Percentiles rank a stretch among this genome's conserved stretches.
These are phyloP conservation scores for Pararge aegeria DNA, from an alignment of 1,140 invertebrate genomes.

Conservation along the genomic window DNA sequence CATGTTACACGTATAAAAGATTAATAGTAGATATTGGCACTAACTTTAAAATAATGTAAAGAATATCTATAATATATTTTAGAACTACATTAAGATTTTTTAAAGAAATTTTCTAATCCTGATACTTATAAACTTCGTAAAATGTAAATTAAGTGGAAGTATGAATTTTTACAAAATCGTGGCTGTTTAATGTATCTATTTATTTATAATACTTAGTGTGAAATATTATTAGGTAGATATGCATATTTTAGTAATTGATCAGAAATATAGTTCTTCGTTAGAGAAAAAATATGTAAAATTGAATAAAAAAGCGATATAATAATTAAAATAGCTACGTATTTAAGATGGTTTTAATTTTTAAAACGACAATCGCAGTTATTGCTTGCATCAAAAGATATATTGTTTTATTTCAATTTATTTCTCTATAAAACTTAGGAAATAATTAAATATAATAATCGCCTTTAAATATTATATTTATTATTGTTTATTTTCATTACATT, in stretches of 20 bases:
- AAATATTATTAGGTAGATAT: conserved; percentile 2
- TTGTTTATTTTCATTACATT: neutral
- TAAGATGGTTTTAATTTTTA: neutral
- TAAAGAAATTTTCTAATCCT: neutral
- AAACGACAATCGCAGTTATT: no score
- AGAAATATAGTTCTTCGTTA: conserved; percentile 8
- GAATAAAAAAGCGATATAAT: neutral
- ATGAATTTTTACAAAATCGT: conserved; percentile 1
- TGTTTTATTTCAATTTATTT: no score
- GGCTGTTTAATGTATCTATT: conserved; percentile 7
- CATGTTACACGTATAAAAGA: no score
- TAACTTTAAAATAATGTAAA: neutral
- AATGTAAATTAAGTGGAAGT: neutral
- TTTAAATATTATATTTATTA: neutral
- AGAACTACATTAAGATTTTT: conserved; percentile 1
- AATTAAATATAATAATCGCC: neutral
- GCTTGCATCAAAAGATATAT: no score
- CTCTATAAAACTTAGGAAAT: no score
- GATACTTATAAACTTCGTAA: neutral
- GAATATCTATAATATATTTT: neutral
- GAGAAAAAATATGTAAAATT: neutral
- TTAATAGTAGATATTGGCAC: conserved; percentile 1
- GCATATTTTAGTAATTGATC: conserved; percentile 5
- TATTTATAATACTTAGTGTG: conserved; percentile 5
- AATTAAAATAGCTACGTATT: no score